Percentiles rank a stretch among this genome's conserved stretches.
These are phyloP conservation scores for Perccottus glenii DNA, from an alignment of 2,113 vertebrate genomes.

Conservation along the genomic window DNA sequence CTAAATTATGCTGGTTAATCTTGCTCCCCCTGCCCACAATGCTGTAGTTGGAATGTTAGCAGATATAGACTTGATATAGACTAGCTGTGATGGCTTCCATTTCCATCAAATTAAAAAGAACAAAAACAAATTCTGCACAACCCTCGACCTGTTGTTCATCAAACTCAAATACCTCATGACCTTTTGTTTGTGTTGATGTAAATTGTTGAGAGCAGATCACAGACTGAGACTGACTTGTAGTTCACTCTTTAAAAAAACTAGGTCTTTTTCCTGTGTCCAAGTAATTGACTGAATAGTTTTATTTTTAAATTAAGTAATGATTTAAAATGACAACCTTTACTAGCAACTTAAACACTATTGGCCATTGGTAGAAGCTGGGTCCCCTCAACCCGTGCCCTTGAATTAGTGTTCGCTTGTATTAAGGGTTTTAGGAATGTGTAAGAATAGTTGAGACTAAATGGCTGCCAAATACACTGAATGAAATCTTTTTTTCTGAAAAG, in stretches of 20 bases:
- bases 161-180: conserved; percentile 68
- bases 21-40: background rate
- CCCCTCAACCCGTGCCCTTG: background rate
- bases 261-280: conserved; percentile 8
- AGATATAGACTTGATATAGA: conserved; percentile 26
- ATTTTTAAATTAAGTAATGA: conserved; percentile 37
- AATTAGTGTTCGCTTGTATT: conserved; percentile 49
- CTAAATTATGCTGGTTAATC: conserved; percentile 11
- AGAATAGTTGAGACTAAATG: conserved; percentile 51
- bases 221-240: conserved; percentile 8
- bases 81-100: conserved; percentile 28
- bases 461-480: conserved; percentile 72
- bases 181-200: conserved; percentile 40
- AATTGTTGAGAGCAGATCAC: conserved; percentile 28
- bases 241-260: background rate
- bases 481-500: conserved; percentile 2
- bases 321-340: conserved; percentile 33
- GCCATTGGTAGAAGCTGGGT: conserved; percentile 33
- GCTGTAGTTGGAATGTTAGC: conserved; percentile 30
- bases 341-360: conserved; percentile 51
- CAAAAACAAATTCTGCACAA: conserved; percentile 7
- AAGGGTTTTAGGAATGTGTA: conserved; percentile 50
- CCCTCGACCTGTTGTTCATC: conserved; percentile 25
- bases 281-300: conserved; percentile 47
- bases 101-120: conserved; percentile 18